A percentile compares a stretch with the other conserved stretches of the same genome.
These are phyloP conservation scores for Hephaestus fuliginosus DNA, from an alignment of 2,797 vertebrate species.

Conservation along the genomic window DNA sequence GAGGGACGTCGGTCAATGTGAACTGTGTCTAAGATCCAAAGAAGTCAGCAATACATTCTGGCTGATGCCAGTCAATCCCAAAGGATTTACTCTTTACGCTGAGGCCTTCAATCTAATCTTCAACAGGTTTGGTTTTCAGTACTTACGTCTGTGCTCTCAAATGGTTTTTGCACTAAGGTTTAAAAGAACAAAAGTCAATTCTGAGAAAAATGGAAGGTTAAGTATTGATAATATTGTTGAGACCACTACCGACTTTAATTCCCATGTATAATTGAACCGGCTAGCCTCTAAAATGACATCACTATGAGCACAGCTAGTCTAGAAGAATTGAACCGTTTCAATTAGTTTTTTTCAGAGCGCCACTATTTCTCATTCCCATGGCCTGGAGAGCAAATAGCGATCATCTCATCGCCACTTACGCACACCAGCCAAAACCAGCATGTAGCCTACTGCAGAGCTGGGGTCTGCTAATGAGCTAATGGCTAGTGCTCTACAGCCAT, in stretches of 20 bases:
- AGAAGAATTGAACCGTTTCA: constrained; percentile 16
- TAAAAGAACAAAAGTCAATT: constrained; percentile 68
- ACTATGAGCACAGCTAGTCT: constrained; percentile 32
- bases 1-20: constrained; percentile 48
- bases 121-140: constrained; percentile 64
- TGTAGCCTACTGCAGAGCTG: constrained; percentile 53
- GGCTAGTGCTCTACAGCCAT: constrained; percentile 56
- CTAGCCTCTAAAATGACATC: constrained; percentile 72
- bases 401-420: constrained; percentile 69
- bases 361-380: constrained; percentile 62
- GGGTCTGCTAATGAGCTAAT: constrained; percentile 72
- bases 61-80: constrained; percentile 58
- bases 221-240: constrained; percentile 74
- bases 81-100: constrained; percentile 57
- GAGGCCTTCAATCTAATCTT: constrained; percentile 68
- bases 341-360: constrained; percentile 10
- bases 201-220: constrained; percentile 68
- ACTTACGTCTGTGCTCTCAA: constrained; percentile 62
- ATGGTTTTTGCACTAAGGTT: constrained; percentile 65
- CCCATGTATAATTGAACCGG: constrained; percentile 65
- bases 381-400: constrained; percentile 75
- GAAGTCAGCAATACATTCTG: constrained; percentile 53
- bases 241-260: constrained; percentile 71
- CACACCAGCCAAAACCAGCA: constrained; percentile 58
- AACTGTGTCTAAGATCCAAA: constrained; percentile 45